Evolutionary conservation across 2,888 invertebrate genomes (phyloP).

Genomic region (Agrochola litura): DNA sequence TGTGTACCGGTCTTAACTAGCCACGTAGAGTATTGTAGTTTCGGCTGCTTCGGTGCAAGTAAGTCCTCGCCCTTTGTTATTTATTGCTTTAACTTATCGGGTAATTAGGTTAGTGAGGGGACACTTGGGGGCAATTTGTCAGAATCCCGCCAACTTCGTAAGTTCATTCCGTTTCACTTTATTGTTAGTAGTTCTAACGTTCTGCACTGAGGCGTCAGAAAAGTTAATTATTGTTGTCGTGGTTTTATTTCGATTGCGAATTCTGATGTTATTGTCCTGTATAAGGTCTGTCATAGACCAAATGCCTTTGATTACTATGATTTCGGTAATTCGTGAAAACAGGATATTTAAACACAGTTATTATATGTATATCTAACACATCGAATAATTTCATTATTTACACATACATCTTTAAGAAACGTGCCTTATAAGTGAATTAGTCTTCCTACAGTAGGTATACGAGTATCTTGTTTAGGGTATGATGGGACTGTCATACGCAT

Average conservation of each 20-base stretch:
- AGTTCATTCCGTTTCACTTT: conserved; percentile 72
- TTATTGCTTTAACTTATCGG: conserved; percentile 82
- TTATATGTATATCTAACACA: neutral
- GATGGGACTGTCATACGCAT: no score
- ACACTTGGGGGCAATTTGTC: conserved; percentile 84
- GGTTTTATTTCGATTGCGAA: conserved; percentile 20
- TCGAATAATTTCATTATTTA: neutral
- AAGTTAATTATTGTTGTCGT: conserved; percentile 35
- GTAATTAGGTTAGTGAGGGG: conserved; percentile 84
- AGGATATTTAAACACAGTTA: neutral
- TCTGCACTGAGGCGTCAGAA: conserved; percentile 46
- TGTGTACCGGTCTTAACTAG: conserved; percentile 48
- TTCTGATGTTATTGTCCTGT: neutral
- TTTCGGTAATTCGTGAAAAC: neutral
- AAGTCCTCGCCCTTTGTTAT: conserved; percentile 70
- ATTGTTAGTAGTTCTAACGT: conserved; percentile 65
- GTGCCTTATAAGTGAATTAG: neutral
- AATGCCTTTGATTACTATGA: neutral
- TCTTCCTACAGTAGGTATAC: neutral
- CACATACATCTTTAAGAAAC: neutral
- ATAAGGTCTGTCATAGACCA: neutral
- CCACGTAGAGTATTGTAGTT: conserved; percentile 47
- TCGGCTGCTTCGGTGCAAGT: conserved; percentile 48
- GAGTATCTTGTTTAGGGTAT: no score
- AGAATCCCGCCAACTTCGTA: conserved; percentile 73